Evolutionary conservation across 2,888 invertebrate genomes (phyloP), one percentile per base, ranked within the genome.

Genomic region (Tenthredo notha): DNA sequence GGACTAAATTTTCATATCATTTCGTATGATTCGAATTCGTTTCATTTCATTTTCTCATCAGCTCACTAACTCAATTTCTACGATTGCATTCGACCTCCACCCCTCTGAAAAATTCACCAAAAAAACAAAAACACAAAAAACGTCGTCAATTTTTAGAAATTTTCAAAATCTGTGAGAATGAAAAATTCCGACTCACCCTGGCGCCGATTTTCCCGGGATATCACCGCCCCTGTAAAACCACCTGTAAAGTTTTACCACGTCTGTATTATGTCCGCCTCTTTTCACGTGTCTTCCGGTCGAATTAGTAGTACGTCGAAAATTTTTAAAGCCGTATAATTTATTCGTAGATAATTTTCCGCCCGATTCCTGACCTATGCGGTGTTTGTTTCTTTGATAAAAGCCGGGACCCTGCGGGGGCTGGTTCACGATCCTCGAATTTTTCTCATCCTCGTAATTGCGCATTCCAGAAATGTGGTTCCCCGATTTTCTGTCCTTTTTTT

Each of bases 221-320:
- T 47, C 54, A 21, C 78, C 86, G 7, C 84, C 54, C 12, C 84
- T 86, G 70, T 89, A 88, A 74, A 90, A 90, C 86, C 87, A 87
- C 2, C 87, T 67, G 37, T 87, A 88, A n/a, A 29, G 85, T 43
- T 89, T 86, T 70, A 88, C 85, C 2, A 85, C 2, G 67, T 85
- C 65, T 21, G 85, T 85, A 50, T 89, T 86, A 25, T 78, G 77
- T 43, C 87, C 88, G 7, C 77, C 88, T n/a, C 87, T 86, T 85
- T 87, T 88, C 7, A 10, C 43, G 10, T 74, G 72, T 74, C 21
- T 74, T 43, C 15, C 6, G 33, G 18, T 33, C 7, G 67, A 54
- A 61, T 21, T 21, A 12, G 2, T 25, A 10, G 2, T 25, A 10
- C 61, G 33, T 1, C 33, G 6, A 18, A 67, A 67, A 33, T 29